Evolutionary conservation across 2,113 vertebrate species (phyloP).

Genomic region (Climacteris rufus): DNA sequence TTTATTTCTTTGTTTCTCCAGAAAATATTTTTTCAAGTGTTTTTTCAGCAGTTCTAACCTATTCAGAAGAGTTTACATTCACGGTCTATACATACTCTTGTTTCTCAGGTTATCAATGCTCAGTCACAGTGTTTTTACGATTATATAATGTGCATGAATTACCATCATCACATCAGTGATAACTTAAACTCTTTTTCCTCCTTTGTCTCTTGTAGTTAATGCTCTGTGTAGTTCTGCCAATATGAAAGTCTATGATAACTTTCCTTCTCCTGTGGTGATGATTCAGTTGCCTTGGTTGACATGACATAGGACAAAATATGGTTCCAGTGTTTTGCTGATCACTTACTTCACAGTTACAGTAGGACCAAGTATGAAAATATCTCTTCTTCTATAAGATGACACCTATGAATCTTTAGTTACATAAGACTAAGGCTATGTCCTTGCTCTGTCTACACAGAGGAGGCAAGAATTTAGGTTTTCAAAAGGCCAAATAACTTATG

Average conservation of each 20-base stretch:
- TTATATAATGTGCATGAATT: background rate
- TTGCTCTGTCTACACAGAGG: background rate
- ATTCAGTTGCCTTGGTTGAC: background rate
- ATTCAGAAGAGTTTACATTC: background rate
- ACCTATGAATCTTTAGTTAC: background rate
- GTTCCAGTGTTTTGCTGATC: background rate
- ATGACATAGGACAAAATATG: background rate
- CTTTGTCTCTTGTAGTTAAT: background rate
- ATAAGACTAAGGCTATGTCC: background rate
- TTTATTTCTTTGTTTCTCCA: background rate
- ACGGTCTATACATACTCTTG: background rate
- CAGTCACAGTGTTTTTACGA: background rate
- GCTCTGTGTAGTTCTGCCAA: background rate
- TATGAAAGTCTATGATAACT: background rate
- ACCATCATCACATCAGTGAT: background rate
- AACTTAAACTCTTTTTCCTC: background rate
- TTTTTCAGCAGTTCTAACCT: background rate
- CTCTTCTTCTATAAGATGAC: background rate
- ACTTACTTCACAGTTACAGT: background rate
- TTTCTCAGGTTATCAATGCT: background rate
- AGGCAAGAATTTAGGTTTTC: background rate
- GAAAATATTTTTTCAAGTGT: background rate
- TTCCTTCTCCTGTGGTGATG: background rate
- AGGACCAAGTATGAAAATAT: background rate
- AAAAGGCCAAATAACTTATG: background rate